Base-by-base conservation (phyloP, 92 coral and sea anemone species). In the Porites lobata region DNA sequence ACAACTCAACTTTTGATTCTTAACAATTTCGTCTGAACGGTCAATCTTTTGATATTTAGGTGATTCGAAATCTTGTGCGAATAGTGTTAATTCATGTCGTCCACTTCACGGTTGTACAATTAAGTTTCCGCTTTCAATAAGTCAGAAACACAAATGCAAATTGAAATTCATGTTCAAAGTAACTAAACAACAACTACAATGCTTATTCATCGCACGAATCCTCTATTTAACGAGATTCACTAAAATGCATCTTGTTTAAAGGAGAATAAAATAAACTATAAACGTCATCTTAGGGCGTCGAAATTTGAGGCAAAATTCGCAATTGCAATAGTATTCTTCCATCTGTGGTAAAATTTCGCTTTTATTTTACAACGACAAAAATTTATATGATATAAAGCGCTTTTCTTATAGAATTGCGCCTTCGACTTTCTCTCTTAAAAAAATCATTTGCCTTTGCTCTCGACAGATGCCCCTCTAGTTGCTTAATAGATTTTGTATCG, bases 361-460 rank as follows among this genome's bases (percentile, higher is more conserved):
- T 50, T 77, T 0, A 13, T 53, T 22, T 57, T 62, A 62, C 26
- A 65, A n/a, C 18, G 86, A 53, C 77, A 57, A 69, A 80, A 66
- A 51, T 8, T 14, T 17, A 14, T 14, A 10, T 32, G 64, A 53
- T 53, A 11, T 19, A 7, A 17, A 47, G 76, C 76, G 10, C 63
- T 57, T 17, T 24, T 17, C 14, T 20, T 4, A 18, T 20, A 47
- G 38, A 8, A 26, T 8, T 17, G 57, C n/a, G 10, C 22, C 24
- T 6, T 57, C 58, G 26, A 3, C 13, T 53, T 76, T 51, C 43
- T 56, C 18, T 24, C 20, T 53, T 18, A 24, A 56, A 56, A 50
- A 24, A 24, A 13, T 53, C 6, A 4, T 54, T 53, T 26, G 9
- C 66, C 65, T 38, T 53, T 56, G 24, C 65, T 76, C 6, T 56